Percentiles rank a stretch among this genome's conserved stretches.
phyloP scores from a whole-genome alignment of 2,113 vertebrate genomes.

The Silurus meridionalis region DNA sequence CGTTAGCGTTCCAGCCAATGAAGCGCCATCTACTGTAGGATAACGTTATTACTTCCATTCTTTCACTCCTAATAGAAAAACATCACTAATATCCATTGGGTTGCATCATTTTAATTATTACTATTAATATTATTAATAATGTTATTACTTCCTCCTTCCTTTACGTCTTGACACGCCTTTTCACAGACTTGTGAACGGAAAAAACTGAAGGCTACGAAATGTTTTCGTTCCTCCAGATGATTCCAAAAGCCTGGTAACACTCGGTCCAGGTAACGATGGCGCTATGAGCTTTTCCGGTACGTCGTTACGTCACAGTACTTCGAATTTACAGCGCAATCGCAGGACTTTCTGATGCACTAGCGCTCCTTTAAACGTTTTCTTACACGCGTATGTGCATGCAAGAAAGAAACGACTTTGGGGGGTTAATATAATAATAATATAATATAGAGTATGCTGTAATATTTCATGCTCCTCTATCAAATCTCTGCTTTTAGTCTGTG shows the following conservation, averaged over 20 bases:
- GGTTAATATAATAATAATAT: not conserved
- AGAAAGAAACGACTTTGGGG: not conserved
- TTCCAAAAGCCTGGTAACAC: not conserved
- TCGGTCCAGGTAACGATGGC: too few relatives aligned
- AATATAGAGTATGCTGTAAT: not conserved
- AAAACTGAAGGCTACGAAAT: not conserved
- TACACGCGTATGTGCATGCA: slow-evolving; percentile 3
- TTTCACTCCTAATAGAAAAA: too few relatives aligned
- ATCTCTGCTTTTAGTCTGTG: slow-evolving; percentile 24
- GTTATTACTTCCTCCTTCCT: not conserved
- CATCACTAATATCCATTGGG: too few relatives aligned
- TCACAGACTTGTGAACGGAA: not conserved
- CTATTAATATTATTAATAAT: too few relatives aligned
- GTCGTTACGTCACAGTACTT: not conserved
- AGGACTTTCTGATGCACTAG: not conserved
- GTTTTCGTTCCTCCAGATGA: not conserved
- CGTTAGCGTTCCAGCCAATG: too few relatives aligned
- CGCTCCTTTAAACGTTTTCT: not conserved
- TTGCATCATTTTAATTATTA: too few relatives aligned
- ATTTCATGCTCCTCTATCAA: not conserved
- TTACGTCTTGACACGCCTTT: not conserved
- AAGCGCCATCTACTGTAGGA: too few relatives aligned
- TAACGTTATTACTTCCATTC: too few relatives aligned
- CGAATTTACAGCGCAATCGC: not conserved
- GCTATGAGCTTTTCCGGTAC: not conserved